Percentiles rank a stretch among this genome's conserved stretches.
These are phyloP conservation scores for Eremophila alpestris DNA, from an alignment of 2,797 vertebrate species.

Conservation along the genomic window DNA sequence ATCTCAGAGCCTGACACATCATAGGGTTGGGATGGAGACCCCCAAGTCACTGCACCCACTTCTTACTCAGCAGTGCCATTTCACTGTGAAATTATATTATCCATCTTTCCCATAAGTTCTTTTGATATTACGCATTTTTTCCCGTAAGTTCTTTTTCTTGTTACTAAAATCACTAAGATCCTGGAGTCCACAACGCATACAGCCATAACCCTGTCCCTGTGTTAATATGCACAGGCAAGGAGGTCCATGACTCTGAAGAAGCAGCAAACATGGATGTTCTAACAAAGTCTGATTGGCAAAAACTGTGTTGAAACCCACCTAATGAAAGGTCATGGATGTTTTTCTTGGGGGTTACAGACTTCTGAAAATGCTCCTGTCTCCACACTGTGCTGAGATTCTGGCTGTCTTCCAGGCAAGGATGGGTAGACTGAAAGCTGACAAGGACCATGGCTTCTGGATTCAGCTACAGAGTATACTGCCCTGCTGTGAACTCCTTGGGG, in stretches of 20 bases:
- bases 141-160: background rate
- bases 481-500: background rate
- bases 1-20: background rate
- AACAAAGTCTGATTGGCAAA: background rate
- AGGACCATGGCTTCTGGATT: conserved; percentile 37
- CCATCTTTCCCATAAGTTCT: background rate
- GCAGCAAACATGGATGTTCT: background rate
- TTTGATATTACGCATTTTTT: background rate
- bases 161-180: background rate
- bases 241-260: conserved; percentile 9
- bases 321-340: conserved; percentile 50
- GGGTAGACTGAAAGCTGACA: conserved; percentile 39
- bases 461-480: conserved; percentile 44
- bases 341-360: conserved; percentile 59
- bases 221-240: background rate
- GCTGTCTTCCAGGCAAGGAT: conserved; percentile 63
- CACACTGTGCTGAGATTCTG: conserved; percentile 36
- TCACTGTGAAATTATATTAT: background rate
- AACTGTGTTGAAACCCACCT: background rate
- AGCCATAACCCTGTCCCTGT: background rate
- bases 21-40: background rate
- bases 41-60: background rate
- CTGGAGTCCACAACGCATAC: background rate
- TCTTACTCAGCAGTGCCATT: background rate
- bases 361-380: conserved; percentile 61